Evolutionary conservation across 2,888 invertebrate genomes (phyloP), one percentile per base, ranked within the genome.

Genomic region (Meta bourneti): DNA sequence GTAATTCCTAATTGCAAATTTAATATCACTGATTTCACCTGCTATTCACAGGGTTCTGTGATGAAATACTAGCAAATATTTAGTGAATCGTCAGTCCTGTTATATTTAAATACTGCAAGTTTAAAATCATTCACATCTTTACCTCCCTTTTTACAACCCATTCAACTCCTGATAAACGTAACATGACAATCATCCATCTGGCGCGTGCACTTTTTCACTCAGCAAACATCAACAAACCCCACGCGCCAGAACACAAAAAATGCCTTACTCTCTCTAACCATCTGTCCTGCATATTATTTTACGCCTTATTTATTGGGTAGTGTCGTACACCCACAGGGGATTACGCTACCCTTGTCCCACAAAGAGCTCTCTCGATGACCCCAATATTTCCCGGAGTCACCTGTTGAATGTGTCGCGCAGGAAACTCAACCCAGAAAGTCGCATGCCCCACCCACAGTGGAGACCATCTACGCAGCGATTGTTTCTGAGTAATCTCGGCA

Each of bases 281-380:
- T 11, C 61, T 61, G 61, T 11, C 61, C 16, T 16, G 61, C 61
- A 61, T 61, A 16, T 61, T 61, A 61, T 61, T 61, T 61, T 61
- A 61, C 61, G 61, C 61, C 61, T 84, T 75, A 84, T 84, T 84
- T 84, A 84, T 84, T 75, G 74, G 75, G 34, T 84, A 72, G 84
- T 75, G 84, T 84, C 61, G 49, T 49, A 77, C 77, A 82, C 49
- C 71, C 51, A 54, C 19, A 16, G 71, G 89, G 89, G 52, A 71
- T 69, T 61, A 52, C n/a, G 84, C 82, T 91, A 82, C 91, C 87
- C 78, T 82, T 87, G 86, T 48, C 86, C 91, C 79, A 87, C 52
- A 70, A 51, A 85, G 72, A 49, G 49, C 85, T 80, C 75, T 79
- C 77, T 78, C 78, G 77, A 70, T 71, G 91, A 87, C 91, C 91